Base-by-base conservation (phyloP, 2,113 vertebrate genomes). In the Cottus gobio region DNA sequence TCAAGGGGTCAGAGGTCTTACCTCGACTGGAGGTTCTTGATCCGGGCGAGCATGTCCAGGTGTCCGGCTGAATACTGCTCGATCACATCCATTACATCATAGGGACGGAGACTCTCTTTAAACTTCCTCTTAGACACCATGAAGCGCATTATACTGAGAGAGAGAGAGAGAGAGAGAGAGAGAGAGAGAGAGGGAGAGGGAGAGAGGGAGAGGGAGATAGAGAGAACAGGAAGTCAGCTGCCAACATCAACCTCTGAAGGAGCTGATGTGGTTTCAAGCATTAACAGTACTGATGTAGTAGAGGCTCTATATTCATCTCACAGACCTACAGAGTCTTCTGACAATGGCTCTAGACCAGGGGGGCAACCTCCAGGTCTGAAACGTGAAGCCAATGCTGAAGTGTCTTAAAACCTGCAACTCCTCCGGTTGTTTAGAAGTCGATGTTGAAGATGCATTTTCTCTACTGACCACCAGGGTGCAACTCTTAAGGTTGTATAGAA, bases 21-120 rank as follows among this genome's bases (percentile, higher is more conserved):
- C 98, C 98, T 98, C 93, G 96, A 96, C 93, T 99, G 98, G 16
- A 99, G 97, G 91, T 98, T 99, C 92, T 99, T 99, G 80, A 99
- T 99, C 71, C 98, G 95, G 22, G 98, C 96, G 7, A 99, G 93
- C 98, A 99, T 99, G 93, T 99, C 98, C 91, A 99, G 91, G 88
- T 99, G 98, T 58, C 98, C 98, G 0, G 98, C 98, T 0, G 98
- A 99, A 34, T 99, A 99, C 90, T 99, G 98, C 77, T 99, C 98
- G 0, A 99, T 99, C 83, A 99, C 98, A 0, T 99, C 98, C 98
- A 99, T 99, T 57, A 99, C 98, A 0, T 99, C 98, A 0, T 99
- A 99, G 0, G 98, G 98, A 30, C 98, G 95, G 12, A 99, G 94
- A 80, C 98, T 99, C 93, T 99, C 98, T 88, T 99, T 99, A 81